Base-by-base conservation (phyloP, 2,113 vertebrate genomes). In the Bambusicola thoracicus region DNA sequence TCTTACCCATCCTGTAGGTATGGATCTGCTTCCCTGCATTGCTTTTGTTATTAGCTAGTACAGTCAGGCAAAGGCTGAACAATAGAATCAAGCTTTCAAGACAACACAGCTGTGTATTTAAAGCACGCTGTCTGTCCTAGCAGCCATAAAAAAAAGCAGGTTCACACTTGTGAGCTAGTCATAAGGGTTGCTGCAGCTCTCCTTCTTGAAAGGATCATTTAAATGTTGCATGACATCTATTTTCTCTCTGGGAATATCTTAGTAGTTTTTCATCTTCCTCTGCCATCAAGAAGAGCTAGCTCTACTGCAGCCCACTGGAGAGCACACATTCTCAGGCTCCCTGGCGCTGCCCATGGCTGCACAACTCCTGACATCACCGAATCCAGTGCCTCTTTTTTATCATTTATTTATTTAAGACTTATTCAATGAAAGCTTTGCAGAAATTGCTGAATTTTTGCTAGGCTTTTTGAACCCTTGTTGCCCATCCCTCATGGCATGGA, bases 191-290 rank as follows among this genome's bases (percentile, higher is more conserved):
- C 83, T 78, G 89, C 59, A 81, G 86, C 85, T 94, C 72, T 96
- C 78, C 86, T 93, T 97, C 95, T 94, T 96, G 95, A 96, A 94
- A 96, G 78, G 74, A 85, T 88, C 95, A n/a, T 94, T 97, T 97
- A 97, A 97, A 97, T 97, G 96, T 97, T 97, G 94, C 89, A 97
- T 97, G 94, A 80, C 48, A 41, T 95, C 85, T 94, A 89, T 95
- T 94, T 85, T 93, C 96, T 97, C 96, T 90, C 86, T 65, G 78
- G 96, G 94, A 96, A 75, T 90, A 90, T 78, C 80, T 55, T 41
- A 48, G 83, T 79, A 46, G 82, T 34, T 66, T 97, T 97, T 97
- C 97, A 97, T 98, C 97, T 96, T 81, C 55, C 15, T 74, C 79
- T 80, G 63, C 87, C 87, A 93, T 92, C 93, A 95, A 96, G 97